phyloP scores from a whole-genome alignment of 2,888 invertebrate genomes.

The Branchipolynoe longqiensis region DNA sequence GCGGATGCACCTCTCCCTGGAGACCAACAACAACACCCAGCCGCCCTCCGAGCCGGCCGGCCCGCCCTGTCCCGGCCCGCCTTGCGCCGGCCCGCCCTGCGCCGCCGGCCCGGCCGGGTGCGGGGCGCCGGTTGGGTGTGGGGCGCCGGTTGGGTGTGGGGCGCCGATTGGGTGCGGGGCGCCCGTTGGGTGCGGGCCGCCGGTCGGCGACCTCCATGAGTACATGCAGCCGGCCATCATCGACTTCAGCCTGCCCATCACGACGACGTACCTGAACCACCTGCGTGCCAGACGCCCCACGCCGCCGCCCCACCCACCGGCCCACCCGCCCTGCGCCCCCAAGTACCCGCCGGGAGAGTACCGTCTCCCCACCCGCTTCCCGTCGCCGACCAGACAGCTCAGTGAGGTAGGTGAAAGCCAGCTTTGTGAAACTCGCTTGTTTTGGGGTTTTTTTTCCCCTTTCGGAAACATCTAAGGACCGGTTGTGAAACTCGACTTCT shows the following conservation, averaged over 20 bases:
- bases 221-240: conserved; percentile 49
- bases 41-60: conserved; percentile 21
- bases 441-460: too few species aligned
- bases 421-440: too few species aligned
- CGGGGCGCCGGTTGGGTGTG: conserved; percentile 40
- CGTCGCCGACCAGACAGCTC: not conserved
- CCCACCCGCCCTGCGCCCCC: not conserved
- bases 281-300: not conserved
- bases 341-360: not conserved
- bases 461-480: too few species aligned
- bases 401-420: conserved; percentile 4
- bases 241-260: conserved; percentile 93
- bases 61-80: conserved; percentile 72
- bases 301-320: not conserved
- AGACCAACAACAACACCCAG: conserved; percentile 67
- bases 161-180: not conserved
- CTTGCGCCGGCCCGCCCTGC: conserved; percentile 75
- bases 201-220: not conserved
- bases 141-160: not conserved
- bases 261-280: conserved; percentile 89
- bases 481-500: too few species aligned
- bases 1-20: conserved; percentile 83
- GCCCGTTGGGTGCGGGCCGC: too few species aligned
- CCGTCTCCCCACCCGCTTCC: not conserved
- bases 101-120: too few species aligned